Conservation (phyloP, 2,888 invertebrate species). For the Heterodera filipjevi region DNA sequence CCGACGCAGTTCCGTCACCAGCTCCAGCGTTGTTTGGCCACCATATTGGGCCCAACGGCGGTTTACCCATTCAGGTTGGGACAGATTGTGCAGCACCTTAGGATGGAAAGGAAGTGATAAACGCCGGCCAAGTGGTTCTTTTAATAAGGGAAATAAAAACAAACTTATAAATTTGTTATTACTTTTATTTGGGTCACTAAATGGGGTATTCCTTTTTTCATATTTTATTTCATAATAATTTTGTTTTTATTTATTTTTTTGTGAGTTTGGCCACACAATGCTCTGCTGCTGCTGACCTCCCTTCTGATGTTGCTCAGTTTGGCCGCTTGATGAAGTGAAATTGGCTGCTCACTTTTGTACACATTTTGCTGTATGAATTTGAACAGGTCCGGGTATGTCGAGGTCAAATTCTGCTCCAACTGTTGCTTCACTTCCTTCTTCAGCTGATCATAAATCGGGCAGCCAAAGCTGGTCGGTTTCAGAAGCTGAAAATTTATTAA, state of each 20-base stretch:
- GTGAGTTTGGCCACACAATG: too few relatives aligned
- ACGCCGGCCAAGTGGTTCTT: too few relatives aligned
- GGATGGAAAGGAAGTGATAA: neutral
- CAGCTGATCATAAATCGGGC: conserved; percentile 40
- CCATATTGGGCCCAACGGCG: conserved; percentile 50
- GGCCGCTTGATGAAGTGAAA: conserved; percentile 38
- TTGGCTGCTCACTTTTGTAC: conserved; percentile 31
- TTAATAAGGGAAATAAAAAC: too few relatives aligned
- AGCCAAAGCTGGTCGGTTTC: conserved; percentile 45
- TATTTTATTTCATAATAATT: neutral
- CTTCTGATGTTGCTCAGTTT: conserved; percentile 46
- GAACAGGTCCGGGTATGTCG: conserved; percentile 51
- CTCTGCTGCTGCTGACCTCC: conserved; percentile 41
- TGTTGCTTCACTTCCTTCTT: conserved; percentile 18
- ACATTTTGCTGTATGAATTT: conserved; percentile 43
- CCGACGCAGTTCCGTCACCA: conserved; percentile 36
- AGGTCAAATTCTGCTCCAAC: conserved; percentile 6
- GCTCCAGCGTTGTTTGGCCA: conserved; percentile 42
- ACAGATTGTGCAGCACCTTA: conserved; percentile 39
- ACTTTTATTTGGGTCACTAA: too few relatives aligned
- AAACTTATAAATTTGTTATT: too few relatives aligned
- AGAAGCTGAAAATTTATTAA: conserved; percentile 38
- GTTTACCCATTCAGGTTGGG: conserved; percentile 52
- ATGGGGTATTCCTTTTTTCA: too few relatives aligned
- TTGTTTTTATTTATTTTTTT: neutral